Evolutionary conservation across 2,113 vertebrate species (phyloP).

Genomic region (Ifrita kowaldi): DNA sequence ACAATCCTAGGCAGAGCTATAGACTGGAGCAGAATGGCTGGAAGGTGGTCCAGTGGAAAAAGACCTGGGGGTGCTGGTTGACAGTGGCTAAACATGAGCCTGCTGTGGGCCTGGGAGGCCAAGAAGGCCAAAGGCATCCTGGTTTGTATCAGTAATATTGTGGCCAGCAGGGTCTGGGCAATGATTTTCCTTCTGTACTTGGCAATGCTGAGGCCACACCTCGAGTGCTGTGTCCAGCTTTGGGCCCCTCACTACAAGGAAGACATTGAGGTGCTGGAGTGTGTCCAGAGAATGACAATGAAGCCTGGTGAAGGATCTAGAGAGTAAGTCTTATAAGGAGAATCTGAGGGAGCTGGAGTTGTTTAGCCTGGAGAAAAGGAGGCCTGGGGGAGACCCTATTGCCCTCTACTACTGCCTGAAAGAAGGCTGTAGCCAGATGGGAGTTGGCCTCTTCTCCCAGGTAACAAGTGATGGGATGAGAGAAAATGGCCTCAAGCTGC

Average conservation of each 20-base stretch:
- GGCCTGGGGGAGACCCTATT: not conserved
- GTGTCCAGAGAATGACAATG: accelerated
- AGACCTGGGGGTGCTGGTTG: not conserved
- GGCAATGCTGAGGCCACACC: accelerated
- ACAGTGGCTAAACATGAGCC: not conserved
- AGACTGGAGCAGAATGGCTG: not conserved
- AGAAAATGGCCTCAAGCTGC: not conserved
- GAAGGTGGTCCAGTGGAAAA: not conserved
- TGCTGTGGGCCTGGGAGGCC: not conserved
- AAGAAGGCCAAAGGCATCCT: not conserved
- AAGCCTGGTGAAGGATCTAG: not conserved
- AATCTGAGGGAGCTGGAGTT: not conserved
- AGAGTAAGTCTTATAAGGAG: not conserved
- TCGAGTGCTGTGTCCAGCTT: not conserved
- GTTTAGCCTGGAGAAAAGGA: not conserved
- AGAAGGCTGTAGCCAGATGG: not conserved
- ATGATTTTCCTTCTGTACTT: accelerated
- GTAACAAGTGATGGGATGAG: not conserved
- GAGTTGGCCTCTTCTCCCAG: not conserved
- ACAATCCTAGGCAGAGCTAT: not conserved
- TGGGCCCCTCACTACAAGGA: not conserved
- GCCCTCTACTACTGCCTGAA: not conserved
- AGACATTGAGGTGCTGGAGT: accelerated
- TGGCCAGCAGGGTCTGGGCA: not conserved
- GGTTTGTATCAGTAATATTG: accelerated